These are phyloP conservation scores for Limnephilus lunatus DNA, from an alignment of 2,888 invertebrate genomes.

Conservation along the genomic window DNA sequence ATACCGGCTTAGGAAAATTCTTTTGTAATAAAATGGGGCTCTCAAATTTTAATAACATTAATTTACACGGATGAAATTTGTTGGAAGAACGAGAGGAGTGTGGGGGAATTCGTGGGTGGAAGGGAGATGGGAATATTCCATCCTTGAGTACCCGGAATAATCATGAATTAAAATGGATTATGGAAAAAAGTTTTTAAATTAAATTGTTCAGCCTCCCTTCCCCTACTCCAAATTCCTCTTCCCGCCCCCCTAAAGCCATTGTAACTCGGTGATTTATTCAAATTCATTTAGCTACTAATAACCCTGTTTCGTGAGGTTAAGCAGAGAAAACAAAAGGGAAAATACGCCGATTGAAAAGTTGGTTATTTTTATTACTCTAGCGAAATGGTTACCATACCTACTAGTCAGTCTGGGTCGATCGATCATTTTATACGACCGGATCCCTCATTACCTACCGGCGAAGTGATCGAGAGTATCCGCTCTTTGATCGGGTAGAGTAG, in stretches of 20 bases:
- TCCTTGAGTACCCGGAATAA: slow-evolving; percentile 51
- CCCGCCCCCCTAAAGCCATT: slow-evolving; percentile 22
- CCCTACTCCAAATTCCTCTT: not conserved
- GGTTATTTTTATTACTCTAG: not conserved
- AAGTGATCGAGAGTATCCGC: too few species aligned
- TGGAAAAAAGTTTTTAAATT: slow-evolving; percentile 62
- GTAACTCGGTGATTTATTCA: slow-evolving; percentile 37
- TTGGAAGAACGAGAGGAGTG: slow-evolving; percentile 27
- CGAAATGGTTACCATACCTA: not conserved
- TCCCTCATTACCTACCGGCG: too few species aligned
- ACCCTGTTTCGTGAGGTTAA: not conserved
- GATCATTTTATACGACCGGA: too few species aligned
- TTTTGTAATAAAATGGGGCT: slow-evolving; percentile 53
- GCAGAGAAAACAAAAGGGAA: slow-evolving; percentile 11
- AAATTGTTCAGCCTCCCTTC: slow-evolving; percentile 45
- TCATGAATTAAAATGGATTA: slow-evolving; percentile 61
- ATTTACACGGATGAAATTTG: slow-evolving; percentile 55
- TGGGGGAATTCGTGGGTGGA: slow-evolving; percentile 19
- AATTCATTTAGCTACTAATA: slow-evolving; percentile 34
- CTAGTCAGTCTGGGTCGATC: not conserved
- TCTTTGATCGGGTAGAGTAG: too few species aligned
- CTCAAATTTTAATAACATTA: slow-evolving; percentile 57
- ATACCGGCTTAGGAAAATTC: slow-evolving; percentile 34
- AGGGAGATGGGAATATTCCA: slow-evolving; percentile 46
- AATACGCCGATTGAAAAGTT: not conserved